Conservation (phyloP, 2,797 vertebrate species). For the Eospalax fontanierii region DNA sequence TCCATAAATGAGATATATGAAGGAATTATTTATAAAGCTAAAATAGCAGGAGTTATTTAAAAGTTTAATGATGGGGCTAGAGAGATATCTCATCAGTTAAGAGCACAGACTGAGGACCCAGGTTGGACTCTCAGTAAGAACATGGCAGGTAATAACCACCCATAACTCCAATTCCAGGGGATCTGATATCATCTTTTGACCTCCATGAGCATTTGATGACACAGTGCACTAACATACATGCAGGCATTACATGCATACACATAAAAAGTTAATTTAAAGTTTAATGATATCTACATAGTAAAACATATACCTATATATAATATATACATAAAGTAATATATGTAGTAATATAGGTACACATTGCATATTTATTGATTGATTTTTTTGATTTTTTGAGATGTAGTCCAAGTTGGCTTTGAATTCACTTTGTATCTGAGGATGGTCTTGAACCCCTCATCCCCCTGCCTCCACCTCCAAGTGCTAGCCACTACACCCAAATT, state of each 20-base stretch:
- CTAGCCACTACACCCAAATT: background rate
- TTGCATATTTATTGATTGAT: background rate
- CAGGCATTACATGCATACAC: no score
- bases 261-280: conserved; percentile 41
- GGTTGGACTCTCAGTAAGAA: no score
- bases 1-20: conserved; percentile 23
- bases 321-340: background rate
- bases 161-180: no score
- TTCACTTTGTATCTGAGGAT: background rate
- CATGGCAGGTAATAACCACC: no score
- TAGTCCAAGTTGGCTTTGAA: background rate
- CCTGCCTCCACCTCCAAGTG: background rate
- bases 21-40: conserved; percentile 59
- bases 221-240: no score
- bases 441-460: background rate
- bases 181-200: no score
- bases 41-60: conserved; percentile 65
- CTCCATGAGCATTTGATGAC: no score
- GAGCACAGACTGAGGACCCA: no score
- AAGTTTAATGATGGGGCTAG: background rate
- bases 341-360: background rate
- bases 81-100: no score
- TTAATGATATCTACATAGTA: background rate
- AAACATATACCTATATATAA: background rate
- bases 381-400: background rate